These are phyloP conservation scores for Nemotelus pantherinus DNA, from an alignment of 2,888 invertebrate genomes.

Conservation along the genomic window DNA sequence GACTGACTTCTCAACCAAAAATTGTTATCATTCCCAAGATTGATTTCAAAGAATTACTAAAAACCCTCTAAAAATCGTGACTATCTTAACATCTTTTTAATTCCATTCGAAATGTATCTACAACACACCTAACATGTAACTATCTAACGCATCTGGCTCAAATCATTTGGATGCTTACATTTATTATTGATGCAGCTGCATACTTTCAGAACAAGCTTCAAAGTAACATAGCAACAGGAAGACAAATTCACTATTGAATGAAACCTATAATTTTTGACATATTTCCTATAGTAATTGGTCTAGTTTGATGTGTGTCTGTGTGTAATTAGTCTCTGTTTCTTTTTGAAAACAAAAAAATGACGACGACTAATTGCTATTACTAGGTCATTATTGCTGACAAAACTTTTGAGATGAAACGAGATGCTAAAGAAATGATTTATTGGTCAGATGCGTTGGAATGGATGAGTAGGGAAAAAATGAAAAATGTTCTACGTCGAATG, in stretches of 20 bases:
- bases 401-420: neutral
- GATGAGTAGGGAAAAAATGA: too few species aligned
- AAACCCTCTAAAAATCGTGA: conserved; percentile 17
- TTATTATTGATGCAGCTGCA: conserved; percentile 25
- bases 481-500: too few species aligned
- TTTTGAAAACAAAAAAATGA: neutral
- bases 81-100: neutral
- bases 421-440: conserved; percentile 2
- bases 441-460: neutral
- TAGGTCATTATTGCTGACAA: neutral
- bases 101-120: neutral
- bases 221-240: neutral
- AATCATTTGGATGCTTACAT: neutral
- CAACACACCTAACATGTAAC: conserved; percentile 16
- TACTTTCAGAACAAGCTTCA: neutral
- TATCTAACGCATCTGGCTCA: conserved; percentile 2
- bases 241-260: neutral
- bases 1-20: too few species aligned
- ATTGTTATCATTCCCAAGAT: neutral
- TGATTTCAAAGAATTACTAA: neutral
- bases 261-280: conserved; percentile 18
- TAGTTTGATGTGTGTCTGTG: neutral
- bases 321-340: conserved; percentile 9
- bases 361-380: neutral
- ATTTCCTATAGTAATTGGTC: conserved; percentile 20